These are phyloP conservation scores for Molanna angustata DNA, from an alignment of 2,888 invertebrate species.

Conservation along the genomic window DNA sequence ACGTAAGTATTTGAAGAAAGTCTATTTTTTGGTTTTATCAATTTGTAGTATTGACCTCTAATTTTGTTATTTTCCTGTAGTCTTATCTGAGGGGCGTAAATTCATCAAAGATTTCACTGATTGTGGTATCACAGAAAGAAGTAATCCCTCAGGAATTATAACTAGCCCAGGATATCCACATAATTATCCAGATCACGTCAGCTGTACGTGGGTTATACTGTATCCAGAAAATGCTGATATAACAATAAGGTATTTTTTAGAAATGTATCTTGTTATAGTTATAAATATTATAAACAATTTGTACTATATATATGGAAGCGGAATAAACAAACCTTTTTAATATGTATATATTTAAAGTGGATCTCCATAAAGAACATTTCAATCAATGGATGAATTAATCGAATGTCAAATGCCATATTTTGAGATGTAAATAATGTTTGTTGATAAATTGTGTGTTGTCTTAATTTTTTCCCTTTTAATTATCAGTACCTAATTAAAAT, in stretches of 20 bases:
- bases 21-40: not conserved
- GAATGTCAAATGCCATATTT: no score
- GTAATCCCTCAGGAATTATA: conserved; percentile 18
- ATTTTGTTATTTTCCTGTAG: conserved; percentile 14
- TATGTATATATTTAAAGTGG: no score
- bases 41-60: conserved; percentile 20
- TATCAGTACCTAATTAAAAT: no score
- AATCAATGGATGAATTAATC: no score
- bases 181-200: conserved; percentile 24
- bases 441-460: no score
- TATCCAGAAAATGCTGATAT: conserved; percentile 18
- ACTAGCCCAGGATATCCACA: conserved; percentile 27
- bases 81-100: conserved; percentile 23
- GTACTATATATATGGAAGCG: no score
- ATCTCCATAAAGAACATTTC: no score
- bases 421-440: no score
- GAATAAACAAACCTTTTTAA: no score
- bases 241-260: conserved; percentile 22
- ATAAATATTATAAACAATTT: no score
- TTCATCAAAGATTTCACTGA: conserved; percentile 9
- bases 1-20: conserved; percentile 13
- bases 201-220: conserved; percentile 26
- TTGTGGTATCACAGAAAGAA: conserved; percentile 16
- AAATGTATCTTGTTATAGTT: no score
- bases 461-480: no score